These are phyloP conservation scores for Pogonophryne albipinna DNA, from an alignment of 2,797 vertebrate genomes.

Conservation along the genomic window DNA sequence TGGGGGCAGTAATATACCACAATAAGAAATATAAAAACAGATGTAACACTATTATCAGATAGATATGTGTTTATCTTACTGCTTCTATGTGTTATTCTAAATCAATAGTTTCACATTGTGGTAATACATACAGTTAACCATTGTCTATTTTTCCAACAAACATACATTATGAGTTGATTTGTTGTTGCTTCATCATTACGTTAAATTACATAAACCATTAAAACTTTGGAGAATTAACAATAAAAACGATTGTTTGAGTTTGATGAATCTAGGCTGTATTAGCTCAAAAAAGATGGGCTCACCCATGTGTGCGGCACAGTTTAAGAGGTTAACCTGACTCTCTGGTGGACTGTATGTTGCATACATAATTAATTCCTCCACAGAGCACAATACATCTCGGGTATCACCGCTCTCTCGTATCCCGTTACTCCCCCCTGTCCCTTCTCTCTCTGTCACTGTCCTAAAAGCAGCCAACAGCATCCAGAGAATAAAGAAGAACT, in stretches of 20 bases:
- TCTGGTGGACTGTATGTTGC: not conserved
- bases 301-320: not conserved
- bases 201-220: not conserved
- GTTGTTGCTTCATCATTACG: not conserved
- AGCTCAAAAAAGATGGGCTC: not conserved
- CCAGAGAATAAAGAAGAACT: constrained; percentile 91
- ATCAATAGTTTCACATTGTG: not conserved
- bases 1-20: no score
- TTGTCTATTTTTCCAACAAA: not conserved
- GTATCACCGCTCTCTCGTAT: constrained; percentile 27
- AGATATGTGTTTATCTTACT: no score
- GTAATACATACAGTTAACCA: not conserved
- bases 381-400: constrained; percentile 17
- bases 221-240: no score
- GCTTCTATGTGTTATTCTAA: not conserved
- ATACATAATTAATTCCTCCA: constrained; percentile 9
- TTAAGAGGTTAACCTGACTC: constrained; percentile 29
- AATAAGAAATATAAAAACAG: no score
- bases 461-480: constrained; percentile 87
- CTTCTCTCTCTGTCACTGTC: constrained; percentile 48
- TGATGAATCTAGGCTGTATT: not conserved
- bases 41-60: no score
- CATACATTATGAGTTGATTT: no score
- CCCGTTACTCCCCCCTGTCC: constrained; percentile 23
- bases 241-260: no score